Evolutionary conservation across 2,797 vertebrate species (phyloP).

Genomic region (Geotrypetes seraphini): DNA sequence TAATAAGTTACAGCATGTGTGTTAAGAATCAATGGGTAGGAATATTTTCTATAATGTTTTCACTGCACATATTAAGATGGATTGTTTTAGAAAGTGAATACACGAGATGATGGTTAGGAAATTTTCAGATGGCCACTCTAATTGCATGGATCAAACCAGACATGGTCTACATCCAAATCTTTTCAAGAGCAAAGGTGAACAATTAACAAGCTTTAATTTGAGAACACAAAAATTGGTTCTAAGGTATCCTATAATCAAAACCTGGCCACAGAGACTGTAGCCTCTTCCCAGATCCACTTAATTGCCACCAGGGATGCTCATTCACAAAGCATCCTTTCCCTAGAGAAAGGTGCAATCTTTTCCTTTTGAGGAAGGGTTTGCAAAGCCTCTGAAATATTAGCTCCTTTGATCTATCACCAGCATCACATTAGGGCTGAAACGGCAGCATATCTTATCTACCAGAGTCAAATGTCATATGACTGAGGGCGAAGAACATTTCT

Average conservation of each 20-base stretch:
- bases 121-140: too few relatives aligned
- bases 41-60: too few relatives aligned
- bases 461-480: constrained; percentile 8
- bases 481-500: constrained; percentile 4
- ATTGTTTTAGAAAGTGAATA: too few relatives aligned
- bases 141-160: too few relatives aligned
- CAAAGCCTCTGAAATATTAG: not conserved
- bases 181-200: not conserved
- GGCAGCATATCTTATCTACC: not conserved
- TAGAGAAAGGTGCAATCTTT: too few relatives aligned
- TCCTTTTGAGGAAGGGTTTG: not conserved
- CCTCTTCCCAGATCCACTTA: not conserved
- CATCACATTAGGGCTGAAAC: constrained; percentile 9
- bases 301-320: not conserved
- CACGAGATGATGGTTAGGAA: too few relatives aligned
- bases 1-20: too few relatives aligned
- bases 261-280: too few relatives aligned
- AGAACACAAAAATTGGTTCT: not conserved
- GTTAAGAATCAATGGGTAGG: too few relatives aligned
- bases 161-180: not conserved
- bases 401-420: constrained; percentile 21
- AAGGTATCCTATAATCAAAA: too few relatives aligned
- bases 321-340: not conserved
- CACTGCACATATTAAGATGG: too few relatives aligned
- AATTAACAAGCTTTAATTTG: too few relatives aligned